A percentile compares a stretch with the other conserved stretches of the same genome.
These are phyloP conservation scores for Adelognathus sp. DNA, from an alignment of 2,888 invertebrate species.

Conservation along the genomic window DNA sequence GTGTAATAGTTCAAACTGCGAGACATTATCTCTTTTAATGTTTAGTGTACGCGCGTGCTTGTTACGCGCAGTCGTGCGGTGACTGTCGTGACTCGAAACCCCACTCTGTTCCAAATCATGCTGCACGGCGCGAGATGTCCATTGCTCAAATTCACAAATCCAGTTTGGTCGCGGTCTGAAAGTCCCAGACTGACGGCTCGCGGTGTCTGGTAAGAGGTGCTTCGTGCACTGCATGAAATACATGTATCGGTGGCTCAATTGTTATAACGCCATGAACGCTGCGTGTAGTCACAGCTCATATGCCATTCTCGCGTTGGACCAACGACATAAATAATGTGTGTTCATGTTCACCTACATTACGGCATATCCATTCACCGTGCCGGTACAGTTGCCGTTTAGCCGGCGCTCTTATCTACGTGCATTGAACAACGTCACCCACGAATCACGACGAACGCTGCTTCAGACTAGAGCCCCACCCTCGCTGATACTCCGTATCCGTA, in stretches of 20 bases:
- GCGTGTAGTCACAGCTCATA: too few relatives aligned
- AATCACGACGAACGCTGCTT: conserved; percentile 49
- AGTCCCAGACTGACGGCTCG: conserved; percentile 56
- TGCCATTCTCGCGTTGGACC: too few relatives aligned
- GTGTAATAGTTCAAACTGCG: neutral
- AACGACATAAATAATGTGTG: too few relatives aligned
- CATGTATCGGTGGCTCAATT: too few relatives aligned
- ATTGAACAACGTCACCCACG: conserved; percentile 55
- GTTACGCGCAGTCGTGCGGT: conserved; percentile 17
- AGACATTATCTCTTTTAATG: conserved; percentile 15
- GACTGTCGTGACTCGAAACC: conserved; percentile 40
- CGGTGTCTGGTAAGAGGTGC: conserved; percentile 21
- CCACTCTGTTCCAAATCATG: conserved; percentile 11
- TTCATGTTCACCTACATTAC: neutral
- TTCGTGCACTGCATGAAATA: too few relatives aligned
- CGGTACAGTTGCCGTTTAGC: neutral
- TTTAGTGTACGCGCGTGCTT: neutral
- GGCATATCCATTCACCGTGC: conserved; percentile 43
- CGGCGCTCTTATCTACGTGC: conserved; percentile 43
- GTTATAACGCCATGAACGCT: too few relatives aligned
- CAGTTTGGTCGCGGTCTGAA: conserved; percentile 72
- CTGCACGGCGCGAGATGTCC: conserved; percentile 38
- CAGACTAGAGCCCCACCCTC: conserved; percentile 1
- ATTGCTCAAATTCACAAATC: conserved; percentile 62
- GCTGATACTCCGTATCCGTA: neutral